These are phyloP conservation scores for Cephus pulcher DNA, from an alignment of 2,888 invertebrate genomes.

Conservation along the genomic window DNA sequence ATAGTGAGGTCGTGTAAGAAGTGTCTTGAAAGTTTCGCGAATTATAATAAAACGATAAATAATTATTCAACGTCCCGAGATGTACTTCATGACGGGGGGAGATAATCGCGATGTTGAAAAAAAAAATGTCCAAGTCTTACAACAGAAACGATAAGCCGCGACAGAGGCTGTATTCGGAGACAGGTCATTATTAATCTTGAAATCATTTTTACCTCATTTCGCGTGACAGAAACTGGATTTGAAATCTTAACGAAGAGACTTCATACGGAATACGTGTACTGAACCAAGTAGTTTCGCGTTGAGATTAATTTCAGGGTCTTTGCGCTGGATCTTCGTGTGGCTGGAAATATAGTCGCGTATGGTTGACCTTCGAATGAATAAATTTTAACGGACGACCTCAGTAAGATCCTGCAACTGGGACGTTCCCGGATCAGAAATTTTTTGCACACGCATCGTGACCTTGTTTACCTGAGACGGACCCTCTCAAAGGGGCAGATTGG, in stretches of 20 bases:
- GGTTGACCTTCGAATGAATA: not conserved
- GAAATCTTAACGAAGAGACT: not conserved
- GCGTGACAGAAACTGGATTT: not conserved
- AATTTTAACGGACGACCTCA: not conserved
- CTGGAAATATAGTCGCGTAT: not conserved
- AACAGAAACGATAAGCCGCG: not conserved
- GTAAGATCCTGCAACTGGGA: not conserved
- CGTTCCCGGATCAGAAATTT: not conserved
- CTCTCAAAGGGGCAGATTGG: constrained; percentile 4
- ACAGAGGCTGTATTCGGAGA: not conserved
- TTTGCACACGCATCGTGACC: constrained; percentile 5
- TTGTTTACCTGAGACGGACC: constrained; percentile 13
- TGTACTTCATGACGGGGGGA: not conserved
- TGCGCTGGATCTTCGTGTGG: not conserved
- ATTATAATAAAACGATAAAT: not conserved
- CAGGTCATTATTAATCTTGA: not conserved
- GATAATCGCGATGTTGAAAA: not conserved
- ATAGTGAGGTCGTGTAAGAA: not conserved
- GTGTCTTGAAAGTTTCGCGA: not conserved
- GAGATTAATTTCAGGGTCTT: not conserved
- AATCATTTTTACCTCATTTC: not conserved
- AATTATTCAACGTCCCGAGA: not conserved
- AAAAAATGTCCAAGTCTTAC: not conserved
- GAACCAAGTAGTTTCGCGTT: not conserved
- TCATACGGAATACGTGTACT: not conserved